These are phyloP conservation scores for Hylaea fasciaria DNA, from an alignment of 2,888 invertebrate species.

Conservation along the genomic window DNA sequence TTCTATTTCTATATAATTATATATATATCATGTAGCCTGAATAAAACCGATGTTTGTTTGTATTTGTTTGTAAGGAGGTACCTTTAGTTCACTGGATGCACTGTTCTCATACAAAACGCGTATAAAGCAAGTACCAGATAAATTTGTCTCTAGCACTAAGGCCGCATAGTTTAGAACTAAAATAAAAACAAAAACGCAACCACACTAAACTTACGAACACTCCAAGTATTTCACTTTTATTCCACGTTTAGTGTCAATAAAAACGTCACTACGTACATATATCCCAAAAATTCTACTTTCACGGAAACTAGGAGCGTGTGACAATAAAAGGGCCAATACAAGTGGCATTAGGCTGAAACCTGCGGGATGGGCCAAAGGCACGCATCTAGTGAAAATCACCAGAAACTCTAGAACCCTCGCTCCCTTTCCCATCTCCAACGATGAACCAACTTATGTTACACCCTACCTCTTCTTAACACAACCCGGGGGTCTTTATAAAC, in stretches of 20 bases:
- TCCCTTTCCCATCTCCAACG: slow-evolving; percentile 32
- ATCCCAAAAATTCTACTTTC: slow-evolving; percentile 74
- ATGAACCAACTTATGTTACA: background rate
- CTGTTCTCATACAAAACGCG: slow-evolving; percentile 5
- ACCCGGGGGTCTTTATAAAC: slow-evolving; percentile 50
- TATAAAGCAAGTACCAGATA: slow-evolving; percentile 36
- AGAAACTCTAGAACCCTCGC: slow-evolving; percentile 50
- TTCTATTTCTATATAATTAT: no score
- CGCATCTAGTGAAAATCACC: slow-evolving; percentile 65
- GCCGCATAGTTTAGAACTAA: slow-evolving; percentile 29
- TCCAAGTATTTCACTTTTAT: slow-evolving; percentile 74
- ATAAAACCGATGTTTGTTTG: no score
- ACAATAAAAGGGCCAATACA: slow-evolving; percentile 81
- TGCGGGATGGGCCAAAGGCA: slow-evolving; percentile 72
- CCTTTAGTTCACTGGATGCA: no score
- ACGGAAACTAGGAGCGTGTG: slow-evolving; percentile 74
- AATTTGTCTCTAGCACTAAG: slow-evolving; percentile 40
- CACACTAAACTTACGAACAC: slow-evolving; percentile 69
- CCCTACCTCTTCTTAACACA: slow-evolving; percentile 7
- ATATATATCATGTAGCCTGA: no score
- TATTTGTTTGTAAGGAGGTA: no score
- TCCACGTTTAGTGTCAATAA: slow-evolving; percentile 75
- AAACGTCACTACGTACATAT: slow-evolving; percentile 75
- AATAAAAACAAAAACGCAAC: slow-evolving; percentile 63
- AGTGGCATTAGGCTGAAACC: slow-evolving; percentile 78